These are phyloP conservation scores for Onthophagus taurus DNA, from an alignment of 1,140 invertebrate genomes.

Conservation along the genomic window DNA sequence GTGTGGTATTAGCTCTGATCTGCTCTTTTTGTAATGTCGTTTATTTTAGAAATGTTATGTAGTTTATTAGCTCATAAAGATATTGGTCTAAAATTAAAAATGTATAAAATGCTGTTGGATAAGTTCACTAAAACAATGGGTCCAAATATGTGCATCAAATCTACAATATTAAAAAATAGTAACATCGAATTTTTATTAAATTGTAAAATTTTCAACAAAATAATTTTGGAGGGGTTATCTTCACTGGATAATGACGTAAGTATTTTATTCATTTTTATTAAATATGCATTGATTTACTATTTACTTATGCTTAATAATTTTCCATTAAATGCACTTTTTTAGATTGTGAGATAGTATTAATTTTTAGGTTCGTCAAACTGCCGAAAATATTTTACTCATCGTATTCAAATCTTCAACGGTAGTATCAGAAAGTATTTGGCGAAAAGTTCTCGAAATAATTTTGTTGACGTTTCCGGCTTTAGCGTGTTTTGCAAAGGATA, in stretches of 20 bases:
- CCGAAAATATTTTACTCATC: slow-evolving; percentile 50
- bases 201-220: slow-evolving; percentile 48
- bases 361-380: slow-evolving; percentile 43
- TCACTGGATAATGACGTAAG: slow-evolving; percentile 37
- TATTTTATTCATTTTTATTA: too few species aligned
- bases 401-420: slow-evolving; percentile 51
- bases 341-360: too few species aligned
- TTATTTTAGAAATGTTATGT: slow-evolving; percentile 36
- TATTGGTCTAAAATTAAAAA: slow-evolving; percentile 32
- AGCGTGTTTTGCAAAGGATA: slow-evolving; percentile 37
- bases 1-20: too few species aligned
- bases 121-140: slow-evolving; percentile 37
- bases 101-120: slow-evolving; percentile 38
- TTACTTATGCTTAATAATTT: slow-evolving; percentile 3
- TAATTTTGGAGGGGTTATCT: slow-evolving; percentile 49
- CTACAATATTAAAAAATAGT: slow-evolving; percentile 35
- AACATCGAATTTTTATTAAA: slow-evolving; percentile 51
- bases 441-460: slow-evolving; percentile 44
- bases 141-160: slow-evolving; percentile 35
- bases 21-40: too few species aligned
- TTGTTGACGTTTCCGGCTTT: slow-evolving; percentile 46
- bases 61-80: slow-evolving; percentile 40
- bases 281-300: too few species aligned
- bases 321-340: too few species aligned
- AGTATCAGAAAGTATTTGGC: slow-evolving; percentile 49